Conservation (phyloP, 2,797 vertebrate genomes). For the Scolopax rusticola region DNA sequence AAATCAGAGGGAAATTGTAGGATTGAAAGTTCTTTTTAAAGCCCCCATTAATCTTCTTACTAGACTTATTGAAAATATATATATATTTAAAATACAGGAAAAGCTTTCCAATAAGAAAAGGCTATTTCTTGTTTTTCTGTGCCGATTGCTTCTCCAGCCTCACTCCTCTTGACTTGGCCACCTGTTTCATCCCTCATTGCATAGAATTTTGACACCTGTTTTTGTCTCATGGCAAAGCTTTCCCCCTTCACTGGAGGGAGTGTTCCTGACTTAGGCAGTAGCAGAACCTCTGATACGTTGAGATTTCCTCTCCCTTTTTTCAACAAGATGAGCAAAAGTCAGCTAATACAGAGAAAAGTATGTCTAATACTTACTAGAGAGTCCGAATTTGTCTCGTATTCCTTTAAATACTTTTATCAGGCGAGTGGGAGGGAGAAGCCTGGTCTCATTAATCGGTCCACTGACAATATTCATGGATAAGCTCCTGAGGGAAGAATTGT, state of each 20-base stretch:
- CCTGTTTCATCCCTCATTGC: background rate
- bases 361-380: background rate
- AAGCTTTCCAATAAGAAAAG: background rate
- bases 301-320: background rate
- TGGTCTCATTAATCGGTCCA: slow-evolving; percentile 15
- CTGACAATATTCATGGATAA: slow-evolving; percentile 36
- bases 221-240: background rate
- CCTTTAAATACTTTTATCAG: slow-evolving; percentile 53
- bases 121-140: background rate
- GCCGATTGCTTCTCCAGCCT: background rate
- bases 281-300: background rate
- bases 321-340: background rate
- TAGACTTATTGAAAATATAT: background rate
- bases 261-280: background rate
- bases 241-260: background rate
- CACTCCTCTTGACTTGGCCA: background rate
- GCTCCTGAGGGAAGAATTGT: slow-evolving; percentile 30
- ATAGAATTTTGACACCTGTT: background rate
- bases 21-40: background rate
- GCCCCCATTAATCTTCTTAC: background rate
- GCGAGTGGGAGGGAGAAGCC: background rate
- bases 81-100: background rate
- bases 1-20: background rate
- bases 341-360: background rate
- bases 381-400: background rate